Percentiles rank a stretch among this genome's conserved stretches.
Evolutionary conservation across 2,888 invertebrate genomes (phyloP).

Genomic region (Nemotelus pantherinus): DNA sequence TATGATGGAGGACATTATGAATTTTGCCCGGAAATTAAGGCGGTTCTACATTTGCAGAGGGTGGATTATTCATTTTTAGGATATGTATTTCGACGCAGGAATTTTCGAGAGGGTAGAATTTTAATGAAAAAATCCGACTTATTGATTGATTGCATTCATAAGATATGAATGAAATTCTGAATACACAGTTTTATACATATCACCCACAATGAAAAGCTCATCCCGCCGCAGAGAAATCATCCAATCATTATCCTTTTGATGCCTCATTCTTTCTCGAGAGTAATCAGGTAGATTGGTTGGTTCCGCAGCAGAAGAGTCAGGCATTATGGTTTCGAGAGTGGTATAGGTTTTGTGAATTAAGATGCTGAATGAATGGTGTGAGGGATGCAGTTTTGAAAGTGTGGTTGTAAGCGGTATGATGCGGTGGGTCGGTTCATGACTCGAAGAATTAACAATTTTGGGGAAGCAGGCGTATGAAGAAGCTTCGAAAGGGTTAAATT

Average conservation of each 20-base stretch:
- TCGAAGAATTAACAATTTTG: constrained; percentile 19
- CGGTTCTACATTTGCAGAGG: constrained; percentile 26
- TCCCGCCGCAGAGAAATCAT: constrained; percentile 15
- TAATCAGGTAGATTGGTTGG: constrained; percentile 20
- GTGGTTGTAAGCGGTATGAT: not conserved
- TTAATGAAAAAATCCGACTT: constrained; percentile 29
- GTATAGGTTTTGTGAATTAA: constrained; percentile 23
- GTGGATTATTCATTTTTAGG: not conserved
- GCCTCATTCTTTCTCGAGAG: constrained; percentile 15
- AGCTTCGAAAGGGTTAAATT: constrained; percentile 45
- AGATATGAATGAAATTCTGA: constrained; percentile 21
- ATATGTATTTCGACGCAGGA: not conserved
- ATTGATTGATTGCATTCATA: constrained; percentile 39
- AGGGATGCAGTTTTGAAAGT: not conserved
- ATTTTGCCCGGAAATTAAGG: constrained; percentile 27
- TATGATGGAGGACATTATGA: constrained; percentile 11
- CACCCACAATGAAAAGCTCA: not conserved
- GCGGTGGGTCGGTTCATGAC: not conserved
- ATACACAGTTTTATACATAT: not conserved
- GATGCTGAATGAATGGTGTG: not conserved
- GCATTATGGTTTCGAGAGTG: no score
- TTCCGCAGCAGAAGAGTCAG: not conserved
- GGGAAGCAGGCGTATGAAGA: constrained; percentile 1
- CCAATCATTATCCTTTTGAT: constrained; percentile 3
- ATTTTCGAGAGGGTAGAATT: constrained; percentile 13